These are phyloP conservation scores for Pandemis corylana DNA, from an alignment of 2,888 invertebrate genomes.

Conservation along the genomic window DNA sequence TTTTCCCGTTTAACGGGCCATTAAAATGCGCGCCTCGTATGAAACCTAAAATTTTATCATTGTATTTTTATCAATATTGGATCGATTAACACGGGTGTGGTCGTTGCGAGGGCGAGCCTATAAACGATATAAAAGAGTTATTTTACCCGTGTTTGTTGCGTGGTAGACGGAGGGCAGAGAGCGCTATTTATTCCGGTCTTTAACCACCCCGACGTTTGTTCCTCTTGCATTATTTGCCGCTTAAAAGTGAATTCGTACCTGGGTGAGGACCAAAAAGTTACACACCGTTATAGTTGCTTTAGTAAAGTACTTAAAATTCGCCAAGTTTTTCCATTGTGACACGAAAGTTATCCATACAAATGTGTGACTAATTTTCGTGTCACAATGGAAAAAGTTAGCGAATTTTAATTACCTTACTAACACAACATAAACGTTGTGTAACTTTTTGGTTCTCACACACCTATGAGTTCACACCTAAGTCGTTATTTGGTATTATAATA, in stretches of 20 bases:
- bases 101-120: conserved; percentile 22
- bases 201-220: conserved; percentile 23
- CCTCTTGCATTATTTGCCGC: conserved; percentile 14
- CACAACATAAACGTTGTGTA: too few relatives aligned
- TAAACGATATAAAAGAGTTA: conserved; percentile 27
- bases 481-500: too few relatives aligned
- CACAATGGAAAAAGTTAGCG: too few relatives aligned
- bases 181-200: conserved; percentile 25
- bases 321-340: too few relatives aligned
- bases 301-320: too few relatives aligned
- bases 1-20: conserved; percentile 22
- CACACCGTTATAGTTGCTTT: too few relatives aligned
- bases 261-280: too few relatives aligned
- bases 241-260: too few relatives aligned
- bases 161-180: neutral
- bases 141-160: conserved; percentile 17
- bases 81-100: conserved; percentile 32
- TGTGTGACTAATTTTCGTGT: too few relatives aligned
- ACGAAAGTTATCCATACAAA: too few relatives aligned
- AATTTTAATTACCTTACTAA: too few relatives aligned
- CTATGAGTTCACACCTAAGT: neutral
- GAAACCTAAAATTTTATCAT: conserved; percentile 23
- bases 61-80: conserved; percentile 32
- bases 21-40: conserved; percentile 33
- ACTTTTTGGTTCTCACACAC: too few relatives aligned